Percentiles rank a stretch among this genome's conserved stretches.
phyloP scores from a whole-genome alignment of 2,888 invertebrate species.

The Polyploca ridens region DNA sequence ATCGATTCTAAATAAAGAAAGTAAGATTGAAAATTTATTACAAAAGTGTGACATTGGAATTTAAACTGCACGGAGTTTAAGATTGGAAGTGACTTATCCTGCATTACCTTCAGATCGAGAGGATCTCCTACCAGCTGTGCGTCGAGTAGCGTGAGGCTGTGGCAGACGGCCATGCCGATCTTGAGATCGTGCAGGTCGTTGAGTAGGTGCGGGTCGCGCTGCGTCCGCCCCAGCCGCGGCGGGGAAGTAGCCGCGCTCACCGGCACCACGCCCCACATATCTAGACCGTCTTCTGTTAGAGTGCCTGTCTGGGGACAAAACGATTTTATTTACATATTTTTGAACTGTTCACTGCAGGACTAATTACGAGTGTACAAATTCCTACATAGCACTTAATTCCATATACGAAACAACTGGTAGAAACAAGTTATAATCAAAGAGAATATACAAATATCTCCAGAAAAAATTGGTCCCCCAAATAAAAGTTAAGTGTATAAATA shows the following conservation, averaged over 20 bases:
- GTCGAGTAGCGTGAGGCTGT: slow-evolving; percentile 96
- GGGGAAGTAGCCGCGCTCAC: slow-evolving; percentile 55
- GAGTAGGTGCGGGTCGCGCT: slow-evolving; percentile 75
- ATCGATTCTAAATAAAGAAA: no score
- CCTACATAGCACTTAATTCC: no score
- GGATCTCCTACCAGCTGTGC: slow-evolving; percentile 96
- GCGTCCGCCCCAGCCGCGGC: slow-evolving; percentile 65
- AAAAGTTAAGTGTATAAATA: slow-evolving; percentile 48
- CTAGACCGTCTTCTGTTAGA: slow-evolving; percentile 97
- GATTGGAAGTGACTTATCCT: not conserved
- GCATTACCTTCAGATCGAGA: slow-evolving; percentile 91
- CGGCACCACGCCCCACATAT: slow-evolving; percentile 96
- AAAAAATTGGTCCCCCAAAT: no score
- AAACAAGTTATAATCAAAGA: no score
- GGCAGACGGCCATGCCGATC: slow-evolving; percentile 95
- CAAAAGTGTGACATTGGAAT: no score
- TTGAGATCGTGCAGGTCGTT: slow-evolving; percentile 84
- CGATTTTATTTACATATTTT: not conserved
- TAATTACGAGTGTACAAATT: no score
- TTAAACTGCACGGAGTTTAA: no score
- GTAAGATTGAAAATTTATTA: no score
- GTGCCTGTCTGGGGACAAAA: slow-evolving; percentile 91
- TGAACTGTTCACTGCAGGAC: no score
- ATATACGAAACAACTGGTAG: no score
- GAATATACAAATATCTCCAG: no score